Evolutionary conservation across 1,140 invertebrate genomes (phyloP), one percentile per base, ranked within the genome.

Genomic region (Zophobas atratus): DNA sequence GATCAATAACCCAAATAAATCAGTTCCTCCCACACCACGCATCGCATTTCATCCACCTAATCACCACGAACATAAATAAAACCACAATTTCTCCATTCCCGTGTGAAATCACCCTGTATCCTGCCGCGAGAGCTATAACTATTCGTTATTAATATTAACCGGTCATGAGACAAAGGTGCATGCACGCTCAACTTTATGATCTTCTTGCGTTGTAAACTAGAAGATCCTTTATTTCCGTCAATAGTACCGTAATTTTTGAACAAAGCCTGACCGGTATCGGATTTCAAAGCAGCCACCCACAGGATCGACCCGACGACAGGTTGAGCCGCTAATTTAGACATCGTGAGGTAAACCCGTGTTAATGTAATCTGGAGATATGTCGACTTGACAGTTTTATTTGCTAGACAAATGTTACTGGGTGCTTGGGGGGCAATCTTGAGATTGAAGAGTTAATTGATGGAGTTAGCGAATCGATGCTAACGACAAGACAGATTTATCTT

Each of bases 71-170:
- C 20, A 20, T 20, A 20, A 20, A 20, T 20, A 20, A 20, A 20
- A 20, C 20, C 20, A 20, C 20, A 20, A 20, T 20, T 20, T 51
- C 49, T 51, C 49, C 2, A 6, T 51, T 51, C 49, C 49, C 49
- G 49, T 51, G 49, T 51, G 49, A 51, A 51, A 51, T 20, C 49
- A 51, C 49, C 49, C 49, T 51, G 49, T 51, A 51, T 51, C 49
- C 49, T 20, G 49, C n/a, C 4, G 49, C 6, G 49, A 20, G 4
- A 20, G 49, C n/a, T n/a, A 51, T 51, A 51, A 51, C 49, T 6
- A 51, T 51, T 51, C 49, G 49, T 51, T 51, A 51, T 51, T 46
- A 46, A 46, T 46, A 46, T 46, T 51, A 51, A 51, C 49, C 20
- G 49, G 49, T 46, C 49, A 51, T 20, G 49, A 51, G 49, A 51